These are phyloP conservation scores for Ctenopoma multispine DNA, from an alignment of 2,797 vertebrate genomes.

Conservation along the genomic window DNA sequence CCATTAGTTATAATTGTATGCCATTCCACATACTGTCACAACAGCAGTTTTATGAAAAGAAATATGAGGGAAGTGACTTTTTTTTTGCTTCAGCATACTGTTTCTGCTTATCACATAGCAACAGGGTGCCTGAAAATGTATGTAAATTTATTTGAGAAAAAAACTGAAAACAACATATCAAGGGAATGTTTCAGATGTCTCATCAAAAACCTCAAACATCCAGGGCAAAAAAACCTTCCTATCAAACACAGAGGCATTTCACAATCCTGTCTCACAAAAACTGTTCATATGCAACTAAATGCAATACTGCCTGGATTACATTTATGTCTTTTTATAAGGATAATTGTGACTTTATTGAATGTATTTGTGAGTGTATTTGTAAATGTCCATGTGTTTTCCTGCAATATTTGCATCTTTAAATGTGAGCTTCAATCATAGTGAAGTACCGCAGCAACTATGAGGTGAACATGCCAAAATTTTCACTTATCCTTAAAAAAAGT, in stretches of 20 bases:
- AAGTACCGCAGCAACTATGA: background rate
- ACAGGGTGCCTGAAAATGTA: slow-evolving; percentile 30
- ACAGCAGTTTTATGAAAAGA: background rate
- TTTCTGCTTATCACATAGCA: slow-evolving; percentile 36
- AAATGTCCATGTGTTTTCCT: background rate
- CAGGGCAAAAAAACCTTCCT: background rate
- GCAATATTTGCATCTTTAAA: background rate
- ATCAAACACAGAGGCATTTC: slow-evolving; percentile 13
- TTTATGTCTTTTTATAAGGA: background rate
- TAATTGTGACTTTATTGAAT: background rate
- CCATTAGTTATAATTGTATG: background rate
- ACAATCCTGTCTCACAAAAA: background rate
- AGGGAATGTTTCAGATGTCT: slow-evolving; percentile 19
- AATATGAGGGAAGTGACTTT: background rate
- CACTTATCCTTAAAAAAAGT: no score
- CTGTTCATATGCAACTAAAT: background rate
- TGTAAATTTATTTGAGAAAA: slow-evolving; percentile 27
- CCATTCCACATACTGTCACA: background rate
- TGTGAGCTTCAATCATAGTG: no score
- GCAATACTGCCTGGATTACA: background rate
- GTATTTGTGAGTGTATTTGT: background rate
- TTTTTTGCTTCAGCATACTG: background rate
- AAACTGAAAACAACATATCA: slow-evolving; percentile 3
- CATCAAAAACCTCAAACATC: slow-evolving; percentile 29
- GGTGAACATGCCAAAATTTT: no score